Conservation (phyloP, 1,140 invertebrate genomes). For the Wasmannia auropunctata region DNA sequence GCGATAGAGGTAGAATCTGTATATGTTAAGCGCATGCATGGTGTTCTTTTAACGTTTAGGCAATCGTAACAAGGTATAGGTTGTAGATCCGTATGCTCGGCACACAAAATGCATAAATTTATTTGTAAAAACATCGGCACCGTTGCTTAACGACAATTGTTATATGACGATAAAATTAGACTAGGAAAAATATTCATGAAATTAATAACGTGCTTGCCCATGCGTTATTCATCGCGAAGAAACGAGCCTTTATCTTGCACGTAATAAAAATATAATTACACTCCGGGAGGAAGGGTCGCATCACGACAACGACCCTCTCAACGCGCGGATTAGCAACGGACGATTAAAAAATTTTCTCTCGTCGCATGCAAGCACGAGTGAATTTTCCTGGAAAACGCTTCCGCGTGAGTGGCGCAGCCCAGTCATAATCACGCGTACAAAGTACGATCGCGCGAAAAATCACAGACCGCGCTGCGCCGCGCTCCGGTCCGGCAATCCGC, state of each 20-base stretch:
- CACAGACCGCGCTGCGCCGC: conserved; percentile 51
- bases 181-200: not conserved
- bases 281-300: not conserved
- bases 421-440: not conserved
- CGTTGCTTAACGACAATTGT: not conserved
- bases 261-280: conserved; percentile 43
- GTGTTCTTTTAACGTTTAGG: conserved; percentile 23
- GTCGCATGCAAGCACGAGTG: not conserved
- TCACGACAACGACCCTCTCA: not conserved
- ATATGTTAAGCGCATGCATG: not conserved
- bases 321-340: not conserved
- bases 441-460: conserved; percentile 45
- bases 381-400: conserved; percentile 55
- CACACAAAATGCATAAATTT: not conserved
- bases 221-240: not conserved
- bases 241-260: not conserved
- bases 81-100: not conserved
- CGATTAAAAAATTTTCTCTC: not conserved
- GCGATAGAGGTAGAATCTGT: conserved; percentile 45
- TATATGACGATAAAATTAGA: not conserved
- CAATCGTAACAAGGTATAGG: conserved; percentile 21
- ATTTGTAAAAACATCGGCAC: not conserved
- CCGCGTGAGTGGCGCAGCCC: not conserved
- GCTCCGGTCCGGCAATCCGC: conserved; percentile 63
- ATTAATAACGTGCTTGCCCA: conserved; percentile 21